phyloP scores from a whole-genome alignment of 2,113 vertebrate species.

The Engystomops pustulosus region DNA sequence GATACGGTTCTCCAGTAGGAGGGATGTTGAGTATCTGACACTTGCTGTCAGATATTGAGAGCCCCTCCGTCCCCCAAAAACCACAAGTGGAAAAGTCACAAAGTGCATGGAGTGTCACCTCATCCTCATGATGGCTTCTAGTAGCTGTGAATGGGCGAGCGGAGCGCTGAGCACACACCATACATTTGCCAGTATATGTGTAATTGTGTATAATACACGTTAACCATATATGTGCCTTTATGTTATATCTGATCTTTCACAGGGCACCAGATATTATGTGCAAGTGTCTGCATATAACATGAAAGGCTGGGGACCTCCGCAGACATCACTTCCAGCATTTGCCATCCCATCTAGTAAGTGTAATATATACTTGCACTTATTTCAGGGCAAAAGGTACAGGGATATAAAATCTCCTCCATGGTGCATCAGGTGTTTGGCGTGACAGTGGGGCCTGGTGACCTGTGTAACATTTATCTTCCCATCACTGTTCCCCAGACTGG shows the following conservation, averaged over 20 bases:
- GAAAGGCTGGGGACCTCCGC: slow-evolving; percentile 88
- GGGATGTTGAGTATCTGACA: too few relatives aligned
- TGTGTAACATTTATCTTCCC: background rate
- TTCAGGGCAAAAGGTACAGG: too few relatives aligned
- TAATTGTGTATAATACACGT: background rate
- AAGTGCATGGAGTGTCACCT: too few relatives aligned
- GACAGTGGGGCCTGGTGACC: background rate
- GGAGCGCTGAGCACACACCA: background rate
- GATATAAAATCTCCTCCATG: too few relatives aligned
- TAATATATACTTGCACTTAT: background rate
- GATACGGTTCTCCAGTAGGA: too few relatives aligned
- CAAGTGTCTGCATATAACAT: slow-evolving; percentile 90
- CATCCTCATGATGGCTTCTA: too few relatives aligned
- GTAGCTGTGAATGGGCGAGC: too few relatives aligned
- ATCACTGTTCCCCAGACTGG: slow-evolving; percentile 77
- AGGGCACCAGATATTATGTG: slow-evolving; percentile 83
- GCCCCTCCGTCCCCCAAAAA: too few relatives aligned
- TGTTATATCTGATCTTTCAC: slow-evolving; percentile 25
- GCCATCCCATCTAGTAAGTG: slow-evolving; percentile 88
- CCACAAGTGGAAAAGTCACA: too few relatives aligned
- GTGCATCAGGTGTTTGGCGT: background rate
- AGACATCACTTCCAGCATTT: slow-evolving; percentile 76
- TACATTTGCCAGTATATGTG: background rate
- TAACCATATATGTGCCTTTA: background rate
- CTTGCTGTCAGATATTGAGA: too few relatives aligned